Base-by-base conservation (phyloP, 2,888 invertebrate species). In the Tineola bisselliella region DNA sequence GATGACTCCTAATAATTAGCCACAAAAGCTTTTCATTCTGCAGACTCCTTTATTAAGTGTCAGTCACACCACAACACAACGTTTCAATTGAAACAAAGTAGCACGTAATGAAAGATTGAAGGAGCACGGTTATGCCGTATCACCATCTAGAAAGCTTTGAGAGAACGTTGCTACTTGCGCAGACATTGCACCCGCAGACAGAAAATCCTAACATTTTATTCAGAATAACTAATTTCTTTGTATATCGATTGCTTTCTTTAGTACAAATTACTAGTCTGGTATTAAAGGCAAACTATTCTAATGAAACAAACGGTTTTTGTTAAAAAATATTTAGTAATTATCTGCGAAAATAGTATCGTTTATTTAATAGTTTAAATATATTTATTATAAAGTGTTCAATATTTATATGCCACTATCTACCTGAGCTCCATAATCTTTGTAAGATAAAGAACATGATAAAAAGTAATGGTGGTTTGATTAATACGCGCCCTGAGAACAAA, bases 41-140 rank as follows among this genome's bases (percentile, higher is more conserved):
- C 3, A 43, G 8, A 43, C 43, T 43, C 13, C 43, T 10, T 25
- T 25, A n/a, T 38, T 38, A 48, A n/a, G 15, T 48, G 15, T 15
- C 3, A 48, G 48, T 13, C n/a, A n/a, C n/a, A 17, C 38, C 38
- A 38, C 38, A 10, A 10, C 11, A 38, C 38, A n/a, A 38, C 12
- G 48, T 48, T 17, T 48, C 48, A 48, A 13, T 48, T 48, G 48
- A 48, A 48, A 17, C 13, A 17, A 15, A 48, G 48, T 15, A 48
- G 15, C 48, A 17, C 48, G 48, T 48, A 48, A 48, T 48, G 48
- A 48, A 54, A 25, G 58, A 58, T 33, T 58, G 15, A 13, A 56
- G 30, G 8, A 13, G 56, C 30, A 5, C 6, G 58, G 58, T 31
- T 58, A 58, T 58, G 58, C 58, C 58, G 58, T 58, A 58, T 58